These are phyloP conservation scores for Epizoanthus rinbou DNA, from an alignment of 92 coral and sea anemone genomes.

Conservation along the genomic window DNA sequence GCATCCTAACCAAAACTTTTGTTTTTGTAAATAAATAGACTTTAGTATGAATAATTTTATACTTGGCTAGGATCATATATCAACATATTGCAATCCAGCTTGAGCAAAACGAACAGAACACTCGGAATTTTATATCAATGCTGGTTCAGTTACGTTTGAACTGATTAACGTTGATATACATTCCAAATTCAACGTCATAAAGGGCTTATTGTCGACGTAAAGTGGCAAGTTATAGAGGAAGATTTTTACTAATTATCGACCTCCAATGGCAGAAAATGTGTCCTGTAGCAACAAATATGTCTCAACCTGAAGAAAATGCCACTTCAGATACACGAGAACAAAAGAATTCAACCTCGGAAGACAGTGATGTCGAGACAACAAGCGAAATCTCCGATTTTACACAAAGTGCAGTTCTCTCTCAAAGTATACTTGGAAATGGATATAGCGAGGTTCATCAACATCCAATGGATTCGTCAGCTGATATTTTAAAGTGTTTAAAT, in stretches of 20 bases:
- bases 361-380: slow-evolving; percentile 12
- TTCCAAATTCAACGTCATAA: slow-evolving; percentile 26
- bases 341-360: background rate
- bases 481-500: slow-evolving; percentile 31
- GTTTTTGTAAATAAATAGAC: slow-evolving; percentile 18
- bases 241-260: background rate
- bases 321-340: background rate
- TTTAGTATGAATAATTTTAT: slow-evolving; percentile 17
- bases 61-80: background rate
- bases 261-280: background rate
- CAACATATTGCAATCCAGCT: background rate
- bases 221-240: background rate
- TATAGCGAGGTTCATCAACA: background rate
- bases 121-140: background rate
- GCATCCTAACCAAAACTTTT: slow-evolving; percentile 16
- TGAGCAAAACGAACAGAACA: background rate
- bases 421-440: background rate
- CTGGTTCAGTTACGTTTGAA: background rate
- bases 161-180: background rate
- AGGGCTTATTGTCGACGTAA: background rate
- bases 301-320: background rate
- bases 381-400: background rate
- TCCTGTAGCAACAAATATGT: slow-evolving; percentile 29
- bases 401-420: background rate
- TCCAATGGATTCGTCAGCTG: slow-evolving; percentile 12